These are phyloP conservation scores for Sphaerodactylus townsendi DNA, from an alignment of 2,113 vertebrate genomes.

Conservation along the genomic window DNA sequence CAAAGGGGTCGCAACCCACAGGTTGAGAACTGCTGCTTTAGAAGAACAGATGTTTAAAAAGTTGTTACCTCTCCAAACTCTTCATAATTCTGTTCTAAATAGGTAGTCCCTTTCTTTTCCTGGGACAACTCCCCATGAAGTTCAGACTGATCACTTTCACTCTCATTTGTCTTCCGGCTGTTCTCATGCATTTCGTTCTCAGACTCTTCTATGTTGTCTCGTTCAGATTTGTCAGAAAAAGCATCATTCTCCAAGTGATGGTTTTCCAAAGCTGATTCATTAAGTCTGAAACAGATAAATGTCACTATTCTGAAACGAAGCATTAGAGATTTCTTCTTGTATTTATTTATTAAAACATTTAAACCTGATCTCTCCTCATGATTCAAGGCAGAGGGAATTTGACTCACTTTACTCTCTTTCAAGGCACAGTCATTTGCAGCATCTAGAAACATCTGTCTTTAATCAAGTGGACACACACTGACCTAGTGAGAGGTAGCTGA, in stretches of 20 bases:
- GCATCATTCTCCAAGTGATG: constrained; percentile 87
- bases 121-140: constrained; percentile 71
- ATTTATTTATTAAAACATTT: too few relatives aligned
- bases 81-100: constrained; percentile 87
- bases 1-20: too few relatives aligned
- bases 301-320: too few relatives aligned
- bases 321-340: too few relatives aligned
- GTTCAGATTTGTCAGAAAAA: constrained; percentile 90
- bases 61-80: constrained; percentile 89
- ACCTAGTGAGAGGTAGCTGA: too few relatives aligned
- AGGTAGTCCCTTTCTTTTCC: constrained; percentile 79
- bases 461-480: too few relatives aligned
- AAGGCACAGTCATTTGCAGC: too few relatives aligned
- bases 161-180: constrained; percentile 84
- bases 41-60: not conserved
- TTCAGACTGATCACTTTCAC: constrained; percentile 87
- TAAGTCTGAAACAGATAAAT: constrained; percentile 78
- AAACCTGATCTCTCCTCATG: too few relatives aligned
- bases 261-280: constrained; percentile 80
- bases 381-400: too few relatives aligned
- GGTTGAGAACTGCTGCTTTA: too few relatives aligned
- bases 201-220: constrained; percentile 86
- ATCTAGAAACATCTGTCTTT: too few relatives aligned
- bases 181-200: constrained; percentile 81
- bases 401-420: too few relatives aligned